Evolutionary conservation across 2,888 invertebrate species (phyloP), one percentile per base, ranked within the genome.

Genomic region (Flexamia atlantica): DNA sequence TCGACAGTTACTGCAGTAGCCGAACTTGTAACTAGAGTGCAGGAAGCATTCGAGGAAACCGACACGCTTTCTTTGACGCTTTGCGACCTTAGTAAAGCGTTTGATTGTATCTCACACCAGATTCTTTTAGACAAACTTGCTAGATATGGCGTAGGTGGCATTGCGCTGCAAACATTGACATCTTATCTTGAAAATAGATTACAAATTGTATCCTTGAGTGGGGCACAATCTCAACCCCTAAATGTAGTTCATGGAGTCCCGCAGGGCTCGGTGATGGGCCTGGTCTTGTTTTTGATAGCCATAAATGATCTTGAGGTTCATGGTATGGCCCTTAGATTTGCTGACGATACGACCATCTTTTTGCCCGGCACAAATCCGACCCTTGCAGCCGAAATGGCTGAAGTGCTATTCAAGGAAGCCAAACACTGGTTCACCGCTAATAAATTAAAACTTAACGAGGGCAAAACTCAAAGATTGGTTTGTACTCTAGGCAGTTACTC

Each of bases 231-330:
- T 0, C 57, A 14, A 25, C 7, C 20, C 9, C n/a, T 0, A 10
- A 10, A 25, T 20, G 80, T 80, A 4, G 1, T 1, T 0, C 32
- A 53, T 53, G 80, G 80, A 10, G 50, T 80, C 28, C 50, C 50
- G 3, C 53, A 80, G 30, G 80, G 80, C 20, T 53, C 80, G n/a
- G 40, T 81, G 9, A 28, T 81, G 28, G 81, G 81, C 7, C 81
- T 25, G 20, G n/a, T 57, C 0, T 36, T 80, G 0, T 80, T 80
- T 20, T 50, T 80, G 10, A 17, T 50, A 0, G 50, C 57, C 1
- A 80, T 80, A 12, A 80, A 80, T 53, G 50, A 80, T 30, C 25
- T 80, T 0, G 28, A 20, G 14, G 12, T 80, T 14, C 9, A 28
- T 23, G 50, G 46, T 12, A 53, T 9, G 17, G 36, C 68, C 30